Base-by-base conservation (phyloP, 2,888 invertebrate genomes). In the Plusia festucae region DNA sequence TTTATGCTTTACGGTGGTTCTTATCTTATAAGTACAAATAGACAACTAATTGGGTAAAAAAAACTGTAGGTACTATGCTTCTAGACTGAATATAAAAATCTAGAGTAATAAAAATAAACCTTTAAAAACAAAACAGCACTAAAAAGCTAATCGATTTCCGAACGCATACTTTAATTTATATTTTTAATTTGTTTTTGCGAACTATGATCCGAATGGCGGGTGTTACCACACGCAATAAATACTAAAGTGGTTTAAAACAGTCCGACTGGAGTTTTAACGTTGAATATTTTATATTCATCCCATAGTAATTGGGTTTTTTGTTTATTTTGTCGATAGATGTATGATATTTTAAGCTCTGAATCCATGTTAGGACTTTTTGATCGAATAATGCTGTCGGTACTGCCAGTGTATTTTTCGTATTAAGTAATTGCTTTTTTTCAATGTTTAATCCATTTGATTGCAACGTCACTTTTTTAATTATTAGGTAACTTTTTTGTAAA, bases 201-300 rank as follows among this genome's bases (percentile, higher is more conserved):
- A 54, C 55, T 65, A 70, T 76, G 80, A 78, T 79, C 77, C 76
- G 65, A 46, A 72, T 54, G 57, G 67, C 34, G 56, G 53, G 53
- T 65, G 70, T 55, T 64, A 18, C 61, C 65, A 68, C 73, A 66
- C 70, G 60, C 73, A 80, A 84, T 79, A 82, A 82, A 82, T 78
- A 81, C 68, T 71, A 65, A 67, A 71, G 73, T 82, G 68, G 58
- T 65, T 74, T 73, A 57, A 74, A 59, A 61, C 70, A 70, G 61
- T 30, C 44, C 34, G 46, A 32, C 60, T 69, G 60, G 54, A 73
- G 69, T 69, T 62, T 59, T 44, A 46, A 27, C 57, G 57, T 65
- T 83, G 84, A 83, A 84, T 85, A 82, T 82, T 85, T 85, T 81
- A 84, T 76, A 70, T 81, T 71, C 70, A 75, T 79, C 81, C 65